Base-by-base conservation (phyloP, 2,797 vertebrate species). In the Buceros bicornis region DNA sequence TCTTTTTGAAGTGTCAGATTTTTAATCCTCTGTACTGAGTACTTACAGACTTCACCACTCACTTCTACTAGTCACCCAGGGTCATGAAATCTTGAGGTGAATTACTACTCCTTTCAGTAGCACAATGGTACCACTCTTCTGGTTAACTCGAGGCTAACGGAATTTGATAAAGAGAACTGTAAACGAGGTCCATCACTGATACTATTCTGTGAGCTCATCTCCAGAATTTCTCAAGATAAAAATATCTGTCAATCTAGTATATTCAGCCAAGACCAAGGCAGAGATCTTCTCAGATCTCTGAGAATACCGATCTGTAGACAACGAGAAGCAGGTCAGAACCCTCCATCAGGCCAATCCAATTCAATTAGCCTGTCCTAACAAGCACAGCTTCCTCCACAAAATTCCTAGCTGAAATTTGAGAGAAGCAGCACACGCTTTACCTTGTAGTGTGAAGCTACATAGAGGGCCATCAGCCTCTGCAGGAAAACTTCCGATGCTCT, bases 391-490 rank as follows among this genome's bases (percentile, higher is more conserved):
- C 58, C 20, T 54, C 40, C 20, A 15, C 4, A 67, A 37, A 85
- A 85, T 15, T 50, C 33, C 58, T 22, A 61, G 15, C 26, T 35
- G 64, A 31, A 67, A 35, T 1, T 9, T 37, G 18, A 10, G 0
- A 71, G 48, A 26, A 79, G 43, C 4, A 66, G 57, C 22, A 51
- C 12, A 14, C 73, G 8, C 50, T 89, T 60, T 94, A 99, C 99
- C 99, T 99, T 99, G 96, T 99, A 99, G 95, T 99, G 99, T 10
- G 99, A 99, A 12, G 99, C 99, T 86, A 99, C 99, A 3, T 99
- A 99, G 3, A 99, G 99, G 33, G 99, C 99, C 99, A 99, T 99
- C 29, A 99, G 96, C 50, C 99, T 98, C 94, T 99, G 99, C 54
- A 99, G 98, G 87, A 99, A 99, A 37, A 99, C 97, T 93, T 99